Base-by-base conservation (phyloP, 2,797 vertebrate genomes). In the Tragopan temminckii region DNA sequence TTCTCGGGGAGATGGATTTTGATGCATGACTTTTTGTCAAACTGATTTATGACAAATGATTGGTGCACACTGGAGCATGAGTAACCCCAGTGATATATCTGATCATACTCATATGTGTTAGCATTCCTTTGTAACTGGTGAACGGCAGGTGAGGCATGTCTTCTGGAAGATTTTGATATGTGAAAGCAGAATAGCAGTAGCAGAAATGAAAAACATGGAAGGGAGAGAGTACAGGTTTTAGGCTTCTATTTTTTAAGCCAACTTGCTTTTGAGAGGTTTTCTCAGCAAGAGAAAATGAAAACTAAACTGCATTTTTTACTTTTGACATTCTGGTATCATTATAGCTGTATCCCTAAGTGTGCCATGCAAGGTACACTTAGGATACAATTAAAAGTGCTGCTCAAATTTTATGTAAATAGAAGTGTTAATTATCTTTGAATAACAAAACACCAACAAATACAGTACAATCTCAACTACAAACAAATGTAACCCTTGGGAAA, bases 31-130 rank as follows among this genome's bases (percentile, higher is more conserved):
- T 38, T 93, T 31, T 89, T 85, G 45, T 52, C 55, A 71, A 58
- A 85, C 62, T 75, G 61, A 29, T 91, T 86, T 67, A 74, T 57
- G 48, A 58, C 67, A 86, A 88, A 79, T 64, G 78, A 38, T 90
- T 24, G 80, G 82, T 33, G 21, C 55, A 31, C 0, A 1, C 42
- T 76, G 50, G 42, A 84, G 9, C 20, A 31, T 35, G n/a, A 74
- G 63, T 23, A 70, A 38, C 43, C 27, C 70, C 67, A 21, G 18
- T 33, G 46, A 53, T 16, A 1, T 31, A n/a, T 52, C 55, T 88
- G 70, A 59, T 85, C 5, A 0, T 11, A 23, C 35, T 69, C 29
- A 46, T 77, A 31, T 21, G n/a, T 57, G 68, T 72, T 75, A 82
- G 71, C 48, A 64, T 46, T 78, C n/a, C 66, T 79, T 29, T 2